Evolutionary conservation across 2,888 invertebrate genomes (phyloP), one percentile per base, ranked within the genome.

Genomic region (Zaprionus lineosus): DNA sequence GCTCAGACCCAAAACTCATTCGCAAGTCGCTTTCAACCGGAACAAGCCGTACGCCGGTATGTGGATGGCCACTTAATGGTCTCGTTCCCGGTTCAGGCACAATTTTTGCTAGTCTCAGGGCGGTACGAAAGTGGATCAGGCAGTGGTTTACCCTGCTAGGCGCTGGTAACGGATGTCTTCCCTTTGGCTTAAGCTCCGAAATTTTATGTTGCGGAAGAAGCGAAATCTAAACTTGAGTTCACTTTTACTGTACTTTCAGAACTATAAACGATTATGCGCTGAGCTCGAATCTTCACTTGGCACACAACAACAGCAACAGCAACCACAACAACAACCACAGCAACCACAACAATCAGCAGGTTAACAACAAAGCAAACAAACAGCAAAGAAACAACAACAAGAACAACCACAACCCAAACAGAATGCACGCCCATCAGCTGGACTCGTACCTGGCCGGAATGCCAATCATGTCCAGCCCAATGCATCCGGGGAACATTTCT

Each of bases 381-480:
- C 14, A 68, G 46, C 28, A 66, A 64, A 63, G 11, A 28, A 46
- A 29, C 37, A 63, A 37, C 53, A 66, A 31, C 8, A 41, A 57
- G 7, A 58, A 34, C 8, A 46, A 28, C n/a, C 56, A 53, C 31
- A 68, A 66, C 34, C 66, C 73, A 28, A 85, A 69, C 57, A 83
- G 79, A 84, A 89, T 89, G 88, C 90, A 90, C 77, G 86, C 90
- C 36, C 90, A 90, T 84, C 88, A 89, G 71, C 77, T 88, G 61
- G 88, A 82, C 40, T 65, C 86, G 12, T 82, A 84, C 46, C 48
- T 84, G 57, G 75, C 61, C 15, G 82, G 70, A 8, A 65, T 82
- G 51, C 39, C 72, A 15, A 60, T 70, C 60, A 83, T 74, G 50
- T 36, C 50, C 55, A 84, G 87, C 51, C 86, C 88, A 72, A 78